phyloP scores from a whole-genome alignment of 2,113 vertebrate genomes.

The Phycodurus eques region DNA sequence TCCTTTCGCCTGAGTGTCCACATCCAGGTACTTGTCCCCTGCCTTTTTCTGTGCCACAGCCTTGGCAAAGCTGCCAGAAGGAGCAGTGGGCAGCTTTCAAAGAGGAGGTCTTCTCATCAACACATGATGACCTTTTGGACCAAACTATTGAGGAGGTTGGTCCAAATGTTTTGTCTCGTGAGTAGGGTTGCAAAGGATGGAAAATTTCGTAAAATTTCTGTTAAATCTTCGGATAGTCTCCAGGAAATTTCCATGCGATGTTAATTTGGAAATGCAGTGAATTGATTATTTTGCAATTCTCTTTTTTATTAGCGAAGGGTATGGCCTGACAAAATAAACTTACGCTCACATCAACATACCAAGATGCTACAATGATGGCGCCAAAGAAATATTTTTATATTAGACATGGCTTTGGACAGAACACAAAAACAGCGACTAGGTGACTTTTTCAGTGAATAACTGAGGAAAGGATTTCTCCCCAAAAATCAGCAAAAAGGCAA shows the following conservation, averaged over 20 bases:
- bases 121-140: conserved; percentile 44
- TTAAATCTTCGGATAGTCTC: background rate
- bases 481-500: too few species aligned
- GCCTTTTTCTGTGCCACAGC: background rate
- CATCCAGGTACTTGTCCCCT: fast-evolving
- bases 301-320: too few species aligned
- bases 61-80: conserved; percentile 38
- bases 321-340: too few species aligned
- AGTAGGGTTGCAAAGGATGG: background rate
- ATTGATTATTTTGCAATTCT: background rate
- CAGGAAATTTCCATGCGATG: background rate
- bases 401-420: too few species aligned
- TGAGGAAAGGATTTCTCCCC: too few species aligned
- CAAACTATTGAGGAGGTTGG: conserved; percentile 73
- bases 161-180: background rate
- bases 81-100: conserved; percentile 32
- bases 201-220: background rate
- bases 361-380: too few species aligned
- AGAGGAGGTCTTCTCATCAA: conserved; percentile 41
- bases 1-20: background rate
- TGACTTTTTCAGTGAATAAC: too few species aligned
- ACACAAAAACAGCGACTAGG: too few species aligned
- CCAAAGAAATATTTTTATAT: too few species aligned
- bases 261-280: background rate
- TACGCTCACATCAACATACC: too few species aligned